A percentile compares a stretch with the other conserved stretches of the same genome.
Evolutionary conservation across 2,888 invertebrate genomes (phyloP).

Genomic region (Andrena chrysosceles): DNA sequence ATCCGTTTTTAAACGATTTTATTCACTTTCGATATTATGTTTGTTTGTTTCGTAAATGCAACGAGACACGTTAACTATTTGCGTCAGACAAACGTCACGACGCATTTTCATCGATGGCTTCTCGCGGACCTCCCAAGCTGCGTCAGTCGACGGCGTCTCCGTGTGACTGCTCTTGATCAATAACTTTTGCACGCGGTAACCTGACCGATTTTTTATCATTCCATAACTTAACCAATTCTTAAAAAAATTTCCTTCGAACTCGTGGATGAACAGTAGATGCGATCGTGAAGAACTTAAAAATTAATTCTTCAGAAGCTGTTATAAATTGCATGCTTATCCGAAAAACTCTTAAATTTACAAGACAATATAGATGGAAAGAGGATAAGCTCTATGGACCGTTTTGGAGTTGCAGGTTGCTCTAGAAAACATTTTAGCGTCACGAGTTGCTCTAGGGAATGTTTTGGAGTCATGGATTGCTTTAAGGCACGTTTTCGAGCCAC

Average conservation of each 20-base stretch:
- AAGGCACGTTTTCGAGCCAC: too few relatives aligned
- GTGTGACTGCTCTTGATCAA: slow-evolving; percentile 54
- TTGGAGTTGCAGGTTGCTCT: too few relatives aligned
- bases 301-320: too few relatives aligned
- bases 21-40: neutral
- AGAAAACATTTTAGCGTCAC: too few relatives aligned
- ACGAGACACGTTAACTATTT: neutral
- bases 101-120: slow-evolving; percentile 20
- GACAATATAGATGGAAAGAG: too few relatives aligned
- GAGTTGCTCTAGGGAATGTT: too few relatives aligned
- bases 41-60: neutral
- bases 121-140: slow-evolving; percentile 32
- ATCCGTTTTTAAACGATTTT: slow-evolving; percentile 7
- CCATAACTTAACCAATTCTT: neutral
- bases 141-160: slow-evolving; percentile 52
- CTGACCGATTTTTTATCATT: slow-evolving; percentile 11
- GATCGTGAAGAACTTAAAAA: neutral
- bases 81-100: neutral
- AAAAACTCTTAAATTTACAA: too few relatives aligned
- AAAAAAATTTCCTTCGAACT: neutral
- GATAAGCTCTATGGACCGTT: too few relatives aligned
- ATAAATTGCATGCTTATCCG: too few relatives aligned
- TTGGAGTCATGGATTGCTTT: too few relatives aligned
- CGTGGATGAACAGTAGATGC: neutral
- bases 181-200: slow-evolving; percentile 63